These are phyloP conservation scores for Pandion haliaetus DNA, from an alignment of 2,113 vertebrate genomes.

Conservation along the genomic window DNA sequence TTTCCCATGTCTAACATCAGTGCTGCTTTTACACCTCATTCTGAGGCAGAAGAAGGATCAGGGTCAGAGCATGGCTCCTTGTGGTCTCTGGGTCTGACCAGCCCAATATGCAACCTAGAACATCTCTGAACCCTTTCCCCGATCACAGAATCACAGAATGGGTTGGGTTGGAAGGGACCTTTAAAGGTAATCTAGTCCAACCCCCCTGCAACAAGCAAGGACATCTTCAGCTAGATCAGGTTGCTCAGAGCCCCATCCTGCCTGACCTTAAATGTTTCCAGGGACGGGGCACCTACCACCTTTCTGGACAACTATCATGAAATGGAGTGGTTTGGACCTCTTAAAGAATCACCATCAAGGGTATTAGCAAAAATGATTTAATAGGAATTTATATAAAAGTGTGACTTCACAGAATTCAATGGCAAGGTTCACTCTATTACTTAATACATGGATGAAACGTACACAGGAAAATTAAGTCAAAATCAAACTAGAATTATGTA, in stretches of 20 bases:
- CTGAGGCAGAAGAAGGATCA: rapidly evolving
- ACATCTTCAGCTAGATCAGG: not conserved
- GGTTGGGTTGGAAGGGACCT: not conserved
- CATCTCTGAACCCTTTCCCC: not conserved
- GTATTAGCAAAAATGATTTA: no score
- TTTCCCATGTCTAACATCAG: not conserved
- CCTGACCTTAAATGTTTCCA: not conserved
- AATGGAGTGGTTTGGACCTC: no score
- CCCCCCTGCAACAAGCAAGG: rapidly evolving
- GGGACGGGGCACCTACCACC: not conserved
- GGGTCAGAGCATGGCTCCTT: not conserved
- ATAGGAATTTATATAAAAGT: no score
- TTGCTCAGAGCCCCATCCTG: rapidly evolving
- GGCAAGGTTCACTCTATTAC: no score
- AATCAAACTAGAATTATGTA: no score
- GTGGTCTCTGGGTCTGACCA: not conserved
- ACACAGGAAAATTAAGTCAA: no score
- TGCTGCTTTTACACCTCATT: not conserved
- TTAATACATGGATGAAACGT: no score
- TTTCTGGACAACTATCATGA: no score
- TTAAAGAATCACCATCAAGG: no score
- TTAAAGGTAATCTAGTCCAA: not conserved
- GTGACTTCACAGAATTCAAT: no score
- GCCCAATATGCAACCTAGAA: not conserved
- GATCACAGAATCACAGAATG: not conserved